Conservation (phyloP, 2,888 invertebrate genomes). For the Apamea sordens region DNA sequence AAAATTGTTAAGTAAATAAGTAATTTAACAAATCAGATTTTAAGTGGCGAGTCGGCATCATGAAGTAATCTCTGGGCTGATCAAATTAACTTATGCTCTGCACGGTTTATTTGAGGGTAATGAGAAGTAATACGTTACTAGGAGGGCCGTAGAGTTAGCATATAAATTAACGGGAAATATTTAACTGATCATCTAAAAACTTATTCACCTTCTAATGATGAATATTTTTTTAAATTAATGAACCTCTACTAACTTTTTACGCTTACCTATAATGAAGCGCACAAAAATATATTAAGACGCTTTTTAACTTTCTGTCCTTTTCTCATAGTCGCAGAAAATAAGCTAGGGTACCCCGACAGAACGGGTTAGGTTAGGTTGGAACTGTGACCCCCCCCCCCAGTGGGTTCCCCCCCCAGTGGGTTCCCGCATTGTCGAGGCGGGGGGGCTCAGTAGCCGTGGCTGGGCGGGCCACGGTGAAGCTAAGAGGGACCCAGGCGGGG, state of each 20-base stretch:
- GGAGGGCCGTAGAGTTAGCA: slow-evolving; percentile 74
- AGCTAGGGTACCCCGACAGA: too few species aligned
- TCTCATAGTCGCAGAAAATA: neutral
- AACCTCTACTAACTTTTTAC: neutral
- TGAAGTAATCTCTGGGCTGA: slow-evolving; percentile 78
- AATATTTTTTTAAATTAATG: neutral
- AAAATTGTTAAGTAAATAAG: slow-evolving; percentile 81
- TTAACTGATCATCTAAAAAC: neutral
- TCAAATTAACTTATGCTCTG: slow-evolving; percentile 84
- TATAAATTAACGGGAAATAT: slow-evolving; percentile 64
- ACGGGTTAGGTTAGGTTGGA: too few species aligned
- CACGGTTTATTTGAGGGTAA: slow-evolving; percentile 82
- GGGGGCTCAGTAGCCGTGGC: too few species aligned
- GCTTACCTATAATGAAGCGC: neutral
- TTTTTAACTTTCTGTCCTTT: neutral
- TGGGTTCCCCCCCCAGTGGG: too few species aligned
- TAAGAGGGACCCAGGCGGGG: too few species aligned
- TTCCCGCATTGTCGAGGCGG: too few species aligned
- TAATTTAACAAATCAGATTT: slow-evolving; percentile 83
- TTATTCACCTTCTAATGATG: neutral
- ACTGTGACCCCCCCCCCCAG: too few species aligned
- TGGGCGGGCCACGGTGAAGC: too few species aligned
- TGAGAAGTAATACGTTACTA: slow-evolving; percentile 81
- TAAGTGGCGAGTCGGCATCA: slow-evolving; percentile 75
- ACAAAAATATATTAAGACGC: too few species aligned